phyloP scores from a whole-genome alignment of 2,888 invertebrate species.

The Gerris lacustris region DNA sequence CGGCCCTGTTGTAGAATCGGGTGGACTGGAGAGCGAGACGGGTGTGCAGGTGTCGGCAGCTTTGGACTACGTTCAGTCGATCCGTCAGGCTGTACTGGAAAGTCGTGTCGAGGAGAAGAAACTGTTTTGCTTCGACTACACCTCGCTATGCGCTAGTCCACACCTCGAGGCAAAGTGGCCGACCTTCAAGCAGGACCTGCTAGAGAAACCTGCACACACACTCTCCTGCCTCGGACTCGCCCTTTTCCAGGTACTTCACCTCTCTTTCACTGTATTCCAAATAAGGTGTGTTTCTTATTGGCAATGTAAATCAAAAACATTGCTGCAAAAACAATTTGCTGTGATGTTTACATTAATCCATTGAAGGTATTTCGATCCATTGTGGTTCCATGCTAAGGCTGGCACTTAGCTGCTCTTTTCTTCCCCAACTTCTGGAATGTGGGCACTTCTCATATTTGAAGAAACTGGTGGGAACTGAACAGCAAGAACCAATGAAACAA shows the following conservation, averaged over 20 bases:
- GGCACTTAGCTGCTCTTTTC: no score
- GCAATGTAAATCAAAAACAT: no score
- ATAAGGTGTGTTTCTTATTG: no score
- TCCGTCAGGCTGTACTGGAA: conserved; percentile 41
- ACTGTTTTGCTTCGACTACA: conserved; percentile 48
- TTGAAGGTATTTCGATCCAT: no score
- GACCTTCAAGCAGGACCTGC: conserved; percentile 51
- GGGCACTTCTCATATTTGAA: no score
- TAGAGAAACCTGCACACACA: conserved; percentile 52
- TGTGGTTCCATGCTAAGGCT: no score
- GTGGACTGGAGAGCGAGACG: conserved; percentile 31
- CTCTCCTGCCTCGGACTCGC: conserved; percentile 62
- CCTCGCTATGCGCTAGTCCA: conserved; percentile 44
- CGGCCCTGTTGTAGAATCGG: no score
- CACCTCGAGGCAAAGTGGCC: conserved; percentile 50
- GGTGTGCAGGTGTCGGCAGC: conserved; percentile 43
- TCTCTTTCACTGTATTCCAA: not conserved
- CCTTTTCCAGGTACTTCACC: conserved; percentile 54
- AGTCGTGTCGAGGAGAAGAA: conserved; percentile 47
- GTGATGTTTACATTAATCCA: no score
- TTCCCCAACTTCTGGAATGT: no score
- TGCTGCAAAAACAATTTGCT: no score
- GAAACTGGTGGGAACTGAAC: no score
- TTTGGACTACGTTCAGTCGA: conserved; percentile 44
- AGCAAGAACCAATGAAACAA: no score